A percentile compares a stretch with the other conserved stretches of the same genome.
phyloP scores from a whole-genome alignment of 2,888 invertebrate species.

The Eudemis profundana region DNA sequence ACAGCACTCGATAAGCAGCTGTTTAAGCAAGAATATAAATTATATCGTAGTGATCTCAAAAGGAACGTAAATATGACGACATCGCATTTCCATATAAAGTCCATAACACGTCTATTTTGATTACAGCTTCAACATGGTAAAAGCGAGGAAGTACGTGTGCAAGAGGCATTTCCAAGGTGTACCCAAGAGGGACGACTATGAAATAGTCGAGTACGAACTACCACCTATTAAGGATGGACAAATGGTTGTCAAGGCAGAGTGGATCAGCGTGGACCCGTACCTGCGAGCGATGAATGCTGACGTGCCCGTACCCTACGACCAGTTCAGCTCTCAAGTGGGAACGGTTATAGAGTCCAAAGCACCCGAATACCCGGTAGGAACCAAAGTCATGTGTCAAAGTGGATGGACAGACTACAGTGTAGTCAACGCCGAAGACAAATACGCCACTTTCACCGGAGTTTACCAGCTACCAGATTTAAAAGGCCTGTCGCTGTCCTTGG shows the following conservation, averaged over 20 bases:
- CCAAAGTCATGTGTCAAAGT: conserved; percentile 83
- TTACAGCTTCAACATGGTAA: conserved; percentile 45
- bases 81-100: background rate
- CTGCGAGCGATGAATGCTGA: conserved; percentile 52
- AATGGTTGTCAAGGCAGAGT: conserved; percentile 59
- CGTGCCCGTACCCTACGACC: conserved; percentile 58
- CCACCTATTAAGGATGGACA: conserved; percentile 84
- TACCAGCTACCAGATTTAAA: conserved; percentile 83
- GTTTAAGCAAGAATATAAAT: too few relatives aligned
- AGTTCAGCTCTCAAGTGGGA: conserved; percentile 61
- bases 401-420: conserved; percentile 88
- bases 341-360: conserved; percentile 86
- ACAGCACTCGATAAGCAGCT: too few relatives aligned
- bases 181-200: conserved; percentile 84
- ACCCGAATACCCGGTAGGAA: conserved; percentile 85
- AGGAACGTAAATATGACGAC: too few relatives aligned
- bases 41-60: too few relatives aligned
- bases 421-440: conserved; percentile 44
- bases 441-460: conserved; percentile 47
- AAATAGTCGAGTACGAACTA: conserved; percentile 85
- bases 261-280: conserved; percentile 64
- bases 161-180: conserved; percentile 83
- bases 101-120: background rate
- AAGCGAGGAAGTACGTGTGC: conserved; percentile 79
- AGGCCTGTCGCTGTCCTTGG: conserved; percentile 75